Evolutionary conservation across 2,797 vertebrate species (phyloP), one percentile per base, ranked within the genome.

Genomic region (Synaphobranchus kaupii): DNA sequence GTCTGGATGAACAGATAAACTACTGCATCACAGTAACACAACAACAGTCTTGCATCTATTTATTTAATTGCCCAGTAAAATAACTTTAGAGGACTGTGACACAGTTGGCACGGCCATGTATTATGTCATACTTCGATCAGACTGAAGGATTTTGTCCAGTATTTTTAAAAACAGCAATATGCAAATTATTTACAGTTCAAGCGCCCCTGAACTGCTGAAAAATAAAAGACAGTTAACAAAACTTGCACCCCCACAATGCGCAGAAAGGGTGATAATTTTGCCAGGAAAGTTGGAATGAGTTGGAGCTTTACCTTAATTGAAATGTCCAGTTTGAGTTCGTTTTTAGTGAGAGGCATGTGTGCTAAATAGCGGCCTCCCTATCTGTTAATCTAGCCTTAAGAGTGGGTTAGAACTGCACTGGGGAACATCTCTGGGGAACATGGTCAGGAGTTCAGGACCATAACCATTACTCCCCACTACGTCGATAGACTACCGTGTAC

Each of bases 361-460:
- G 78, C 78, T 81, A 10, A 81, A 9, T 13, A 50, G 47, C 50
- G 78, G 8, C 73, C 73, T 78, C 34, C 20, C 47, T 0, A 50
- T 48, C 78, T 81, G 78, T 48, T 81, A 25, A 48, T 48, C 47
- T 58, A 60, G 54, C 83, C 50, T 84, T 39, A 60, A 84, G 54
- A 50, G 7, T 50, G 44, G 73, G 78, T 34, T 81, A 81, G 47
- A 81, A 50, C 44, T 50, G 7, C 78, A 44, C 34, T 78, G 73
- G 63, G 63, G n/a, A 28, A 7, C 63, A n/a, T 44, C 39, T 25
- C 73, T 50, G 78, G 78, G 47, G 17, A 48, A n/a, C 20, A 10
- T 50, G 7, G 52, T 50, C 76, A 47, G 56, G 52, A 80, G 71
- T 44, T 76, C 52, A 76, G 17, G 44, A 80, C 54, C 34, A 58